A percentile compares a stretch with the other conserved stretches of the same genome.
phyloP scores from a whole-genome alignment of 1,140 invertebrate species.

The Colletes latitarsis region DNA sequence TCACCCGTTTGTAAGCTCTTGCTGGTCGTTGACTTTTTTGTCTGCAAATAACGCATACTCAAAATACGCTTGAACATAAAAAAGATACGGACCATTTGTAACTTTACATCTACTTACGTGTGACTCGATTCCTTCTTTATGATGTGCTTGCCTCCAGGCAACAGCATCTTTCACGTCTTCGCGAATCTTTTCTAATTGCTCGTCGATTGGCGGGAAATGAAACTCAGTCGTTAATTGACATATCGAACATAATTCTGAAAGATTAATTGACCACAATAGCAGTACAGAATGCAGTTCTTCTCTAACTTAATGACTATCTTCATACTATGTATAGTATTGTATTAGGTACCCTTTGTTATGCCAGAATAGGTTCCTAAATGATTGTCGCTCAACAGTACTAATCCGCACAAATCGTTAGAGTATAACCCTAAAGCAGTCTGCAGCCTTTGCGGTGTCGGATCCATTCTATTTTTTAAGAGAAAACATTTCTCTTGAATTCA shows the following conservation, averaged over 20 bases:
- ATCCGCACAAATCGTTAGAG: conserved; percentile 93
- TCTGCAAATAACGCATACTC: conserved; percentile 47
- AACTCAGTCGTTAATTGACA: conserved; percentile 90
- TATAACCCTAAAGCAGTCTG: conserved; percentile 97
- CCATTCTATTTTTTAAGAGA: conserved; percentile 75
- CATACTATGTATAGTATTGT: neutral
- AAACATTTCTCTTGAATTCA: neutral
- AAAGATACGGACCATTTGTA: neutral
- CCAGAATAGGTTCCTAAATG: conserved; percentile 88
- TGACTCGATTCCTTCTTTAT: conserved; percentile 74
- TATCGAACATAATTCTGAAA: conserved; percentile 83
- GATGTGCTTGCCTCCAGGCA: conserved; percentile 80
- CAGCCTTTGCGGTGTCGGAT: conserved; percentile 88
- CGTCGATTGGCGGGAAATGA: conserved; percentile 93
- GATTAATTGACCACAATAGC: conserved; percentile 31
- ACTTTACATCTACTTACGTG: conserved; percentile 65
- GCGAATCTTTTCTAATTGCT: conserved; percentile 91
- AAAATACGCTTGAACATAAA: neutral
- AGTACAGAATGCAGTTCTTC: neutral
- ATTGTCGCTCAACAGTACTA: conserved; percentile 92
- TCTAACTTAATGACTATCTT: too few species aligned
- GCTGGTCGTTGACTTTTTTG: conserved; percentile 76
- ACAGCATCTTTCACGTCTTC: conserved; percentile 82
- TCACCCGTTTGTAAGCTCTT: conserved; percentile 91
- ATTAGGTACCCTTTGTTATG: conserved; percentile 85